These are phyloP conservation scores for Acleris literana DNA, from an alignment of 2,888 invertebrate species.

Conservation along the genomic window DNA sequence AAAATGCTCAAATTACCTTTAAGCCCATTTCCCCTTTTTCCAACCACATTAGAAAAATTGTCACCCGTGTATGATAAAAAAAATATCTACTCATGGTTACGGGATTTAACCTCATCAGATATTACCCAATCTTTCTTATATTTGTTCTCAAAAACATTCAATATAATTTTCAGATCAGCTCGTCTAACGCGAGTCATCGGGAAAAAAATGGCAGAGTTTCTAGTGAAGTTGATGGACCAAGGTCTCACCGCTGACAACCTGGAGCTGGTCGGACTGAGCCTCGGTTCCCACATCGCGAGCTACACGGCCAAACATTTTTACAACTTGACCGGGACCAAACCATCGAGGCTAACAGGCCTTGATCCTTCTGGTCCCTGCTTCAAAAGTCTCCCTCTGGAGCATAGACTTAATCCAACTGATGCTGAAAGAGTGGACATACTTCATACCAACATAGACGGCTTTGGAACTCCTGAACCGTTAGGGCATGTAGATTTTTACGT, in stretches of 20 bases:
- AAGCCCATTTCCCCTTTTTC: too few species aligned
- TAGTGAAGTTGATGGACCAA: constrained; percentile 56
- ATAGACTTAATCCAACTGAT: constrained; percentile 57
- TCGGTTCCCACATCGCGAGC: constrained; percentile 66
- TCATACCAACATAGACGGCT: constrained; percentile 77
- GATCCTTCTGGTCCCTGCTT: constrained; percentile 77
- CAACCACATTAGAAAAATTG: too few species aligned
- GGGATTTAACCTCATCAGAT: too few species aligned
- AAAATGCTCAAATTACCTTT: too few species aligned
- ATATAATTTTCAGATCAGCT: constrained; percentile 61
- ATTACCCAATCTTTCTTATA: too few species aligned
- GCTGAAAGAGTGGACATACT: constrained; percentile 64
- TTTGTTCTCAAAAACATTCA: background rate
- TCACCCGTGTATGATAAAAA: too few species aligned
- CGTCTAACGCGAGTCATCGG: constrained; percentile 65
- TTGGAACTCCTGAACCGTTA: constrained; percentile 69
- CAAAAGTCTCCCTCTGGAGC: constrained; percentile 54
- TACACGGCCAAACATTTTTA: constrained; percentile 69
- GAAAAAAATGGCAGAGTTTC: constrained; percentile 65
- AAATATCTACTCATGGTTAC: too few species aligned
- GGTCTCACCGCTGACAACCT: constrained; percentile 63
- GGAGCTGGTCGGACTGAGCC: constrained; percentile 67
- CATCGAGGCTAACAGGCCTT: constrained; percentile 64
- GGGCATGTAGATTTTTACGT: constrained; percentile 74
- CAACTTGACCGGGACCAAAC: constrained; percentile 61